Evolutionary conservation across 2,113 vertebrate genomes (phyloP), one percentile per base, ranked within the genome.

Genomic region (Tor tambroides): DNA sequence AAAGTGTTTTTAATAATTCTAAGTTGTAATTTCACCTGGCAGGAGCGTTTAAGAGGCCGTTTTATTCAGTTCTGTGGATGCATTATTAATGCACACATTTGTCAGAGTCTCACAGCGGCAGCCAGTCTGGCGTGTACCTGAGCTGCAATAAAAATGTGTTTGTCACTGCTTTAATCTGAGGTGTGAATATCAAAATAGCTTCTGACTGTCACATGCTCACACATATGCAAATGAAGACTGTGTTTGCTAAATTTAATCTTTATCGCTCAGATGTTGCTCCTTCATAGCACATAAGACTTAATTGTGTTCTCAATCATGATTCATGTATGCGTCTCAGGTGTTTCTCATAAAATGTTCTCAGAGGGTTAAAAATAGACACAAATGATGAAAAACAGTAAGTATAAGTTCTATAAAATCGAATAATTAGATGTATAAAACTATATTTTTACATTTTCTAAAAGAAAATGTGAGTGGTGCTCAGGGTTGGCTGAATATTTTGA

Each of bases 1-100:
- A 65, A 87, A 86, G 35, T 75, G 79, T 41, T 72, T 75, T 63
- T 65, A 43, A 74, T 21, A 38, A 72, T n/a, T 59, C 32, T 14
- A n/a, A 26, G 51, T 59, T 11, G 2, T 75, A 51, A 81, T 54
- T 59, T 19, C 10, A 35, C 14, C 54, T 61, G 77, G 21, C 51
- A 59, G 51, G 21, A 59, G 77, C 19, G 0, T 79, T 80, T 61
- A 15, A 80, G 32, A 59, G 32, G 12, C 8, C 1, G 5, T 61
- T 80, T 80, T 56, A 7, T 41, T 61, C 54, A 26, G 54, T 80
- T 80, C 32, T 61, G 21, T 61, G 54, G 30, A 80, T 80, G 54
- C 54, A 80, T 80, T 80, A 80, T 41, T 41, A 80, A 80, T 41
- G 23, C 77, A 38, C 32, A 11, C 51, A n/a, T 59, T n/a, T n/a